Conservation (phyloP, 2,113 vertebrate species). For the Meleagris gallopavo region DNA sequence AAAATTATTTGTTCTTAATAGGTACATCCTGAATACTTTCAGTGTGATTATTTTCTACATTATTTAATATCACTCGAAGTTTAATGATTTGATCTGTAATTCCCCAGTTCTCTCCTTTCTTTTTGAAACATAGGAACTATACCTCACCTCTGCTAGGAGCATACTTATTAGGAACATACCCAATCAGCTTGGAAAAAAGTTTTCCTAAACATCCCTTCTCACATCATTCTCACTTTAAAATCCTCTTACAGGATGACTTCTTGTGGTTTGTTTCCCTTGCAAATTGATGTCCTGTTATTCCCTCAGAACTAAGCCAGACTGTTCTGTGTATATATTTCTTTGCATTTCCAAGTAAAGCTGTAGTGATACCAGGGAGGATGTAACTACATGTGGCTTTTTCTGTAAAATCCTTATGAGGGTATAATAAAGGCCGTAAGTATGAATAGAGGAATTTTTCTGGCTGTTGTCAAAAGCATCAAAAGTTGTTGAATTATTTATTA, state of each 20-base stretch:
- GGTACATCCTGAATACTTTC: not conserved
- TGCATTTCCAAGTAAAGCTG: not conserved
- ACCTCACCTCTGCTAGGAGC: not conserved
- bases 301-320: not conserved
- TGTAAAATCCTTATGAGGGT: not conserved
- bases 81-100: not conserved
- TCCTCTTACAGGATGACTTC: not conserved
- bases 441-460: not conserved
- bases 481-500: not conserved
- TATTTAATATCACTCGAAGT: not conserved
- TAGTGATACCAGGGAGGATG: not conserved
- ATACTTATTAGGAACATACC: not conserved
- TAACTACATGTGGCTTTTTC: not conserved
- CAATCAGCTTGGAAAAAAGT: not conserved
- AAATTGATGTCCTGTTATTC: not conserved
- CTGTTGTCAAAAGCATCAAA: not conserved
- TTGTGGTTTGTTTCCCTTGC: not conserved
- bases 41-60: not conserved
- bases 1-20: not conserved
- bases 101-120: not conserved
- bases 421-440: not conserved
- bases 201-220: not conserved
- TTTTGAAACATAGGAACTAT: not conserved
- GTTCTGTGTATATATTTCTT: not conserved
- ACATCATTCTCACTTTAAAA: not conserved